Evolutionary conservation across 2,888 invertebrate genomes (phyloP).

Genomic region (Eulithis prunata): DNA sequence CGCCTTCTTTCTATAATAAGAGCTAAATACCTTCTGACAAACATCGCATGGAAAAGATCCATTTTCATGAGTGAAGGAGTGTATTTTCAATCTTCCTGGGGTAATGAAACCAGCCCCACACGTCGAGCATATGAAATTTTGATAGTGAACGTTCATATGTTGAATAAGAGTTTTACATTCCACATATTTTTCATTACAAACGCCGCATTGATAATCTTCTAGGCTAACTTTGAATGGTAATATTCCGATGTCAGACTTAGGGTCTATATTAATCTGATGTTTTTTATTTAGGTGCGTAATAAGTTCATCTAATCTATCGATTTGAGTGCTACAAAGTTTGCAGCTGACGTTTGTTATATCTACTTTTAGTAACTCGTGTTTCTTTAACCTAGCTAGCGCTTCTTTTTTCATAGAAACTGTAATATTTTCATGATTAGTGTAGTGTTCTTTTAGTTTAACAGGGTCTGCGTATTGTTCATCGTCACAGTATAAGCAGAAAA

Average conservation of each 20-base stretch:
- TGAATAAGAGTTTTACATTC: slow-evolving; percentile 73
- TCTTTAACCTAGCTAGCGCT: slow-evolving; percentile 49
- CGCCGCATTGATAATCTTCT: slow-evolving; percentile 62
- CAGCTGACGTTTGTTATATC: slow-evolving; percentile 68
- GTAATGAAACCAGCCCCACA: slow-evolving; percentile 76
- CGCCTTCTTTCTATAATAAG: slow-evolving; percentile 73
- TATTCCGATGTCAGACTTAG: slow-evolving; percentile 60
- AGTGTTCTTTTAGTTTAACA: slow-evolving; percentile 58
- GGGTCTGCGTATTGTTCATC: slow-evolving; percentile 65
- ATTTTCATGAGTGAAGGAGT: slow-evolving; percentile 68
- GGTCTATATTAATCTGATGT: slow-evolving; percentile 61
- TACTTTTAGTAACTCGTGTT: slow-evolving; percentile 70
- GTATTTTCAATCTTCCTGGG: slow-evolving; percentile 67
- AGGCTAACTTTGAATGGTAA: slow-evolving; percentile 67
- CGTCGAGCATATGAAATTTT: slow-evolving; percentile 75
- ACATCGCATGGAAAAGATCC: slow-evolving; percentile 71
- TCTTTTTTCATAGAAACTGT: slow-evolving; percentile 45
- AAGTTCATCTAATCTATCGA: slow-evolving; percentile 53
- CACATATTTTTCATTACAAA: slow-evolving; percentile 60
- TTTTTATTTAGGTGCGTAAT: slow-evolving; percentile 61
- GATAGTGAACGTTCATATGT: slow-evolving; percentile 77
- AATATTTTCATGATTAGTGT: slow-evolving; percentile 50
- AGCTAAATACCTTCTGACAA: slow-evolving; percentile 80
- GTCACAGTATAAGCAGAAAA: slow-evolving; percentile 73
- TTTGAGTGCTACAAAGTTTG: slow-evolving; percentile 59